Percentiles rank a stretch among this genome's conserved stretches.
phyloP scores from a whole-genome alignment of 2,888 invertebrate species.

The Pilophorus perplexus region DNA sequence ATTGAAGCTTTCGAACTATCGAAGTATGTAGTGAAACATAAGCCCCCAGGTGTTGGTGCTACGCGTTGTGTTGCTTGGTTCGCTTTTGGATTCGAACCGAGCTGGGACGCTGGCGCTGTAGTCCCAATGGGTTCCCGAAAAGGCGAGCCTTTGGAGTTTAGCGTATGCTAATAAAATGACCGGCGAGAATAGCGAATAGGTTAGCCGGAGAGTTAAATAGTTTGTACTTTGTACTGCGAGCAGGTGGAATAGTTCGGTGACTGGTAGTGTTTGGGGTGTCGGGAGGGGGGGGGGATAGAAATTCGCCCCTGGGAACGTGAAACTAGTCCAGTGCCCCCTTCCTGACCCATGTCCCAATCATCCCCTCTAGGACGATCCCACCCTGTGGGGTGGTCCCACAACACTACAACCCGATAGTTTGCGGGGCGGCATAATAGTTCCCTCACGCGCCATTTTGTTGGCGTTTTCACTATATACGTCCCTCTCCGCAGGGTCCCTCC shows the following conservation, averaged over 20 bases:
- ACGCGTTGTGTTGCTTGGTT: too few species aligned
- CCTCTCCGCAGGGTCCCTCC: constrained; percentile 4
- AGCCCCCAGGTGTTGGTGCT: too few species aligned
- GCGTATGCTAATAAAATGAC: constrained; percentile 27
- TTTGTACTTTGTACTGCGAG: constrained; percentile 20
- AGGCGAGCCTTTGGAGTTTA: too few species aligned
- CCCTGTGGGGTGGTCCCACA: background rate
- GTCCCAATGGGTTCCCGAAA: too few species aligned
- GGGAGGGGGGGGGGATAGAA: constrained; percentile 15
- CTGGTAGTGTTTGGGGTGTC: background rate
- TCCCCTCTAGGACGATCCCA: background rate
- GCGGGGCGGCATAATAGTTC: constrained; percentile 38
- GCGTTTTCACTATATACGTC: constrained; percentile 34
- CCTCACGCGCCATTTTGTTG: constrained; percentile 39
- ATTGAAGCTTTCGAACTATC: too few species aligned
- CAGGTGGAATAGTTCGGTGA: too few species aligned
- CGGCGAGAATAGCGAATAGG: background rate
- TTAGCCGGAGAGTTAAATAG: constrained; percentile 19
- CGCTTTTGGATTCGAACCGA: too few species aligned
- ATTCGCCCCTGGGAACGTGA: background rate
- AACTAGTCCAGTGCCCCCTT: constrained; percentile 16
- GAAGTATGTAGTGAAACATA: too few species aligned
- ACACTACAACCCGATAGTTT: constrained; percentile 32
- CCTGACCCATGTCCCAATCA: too few species aligned
- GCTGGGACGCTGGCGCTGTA: too few species aligned